A percentile compares a stretch with the other conserved stretches of the same genome.
Evolutionary conservation across 2,113 vertebrate genomes (phyloP).

Genomic region (Megalops atlanticus): DNA sequence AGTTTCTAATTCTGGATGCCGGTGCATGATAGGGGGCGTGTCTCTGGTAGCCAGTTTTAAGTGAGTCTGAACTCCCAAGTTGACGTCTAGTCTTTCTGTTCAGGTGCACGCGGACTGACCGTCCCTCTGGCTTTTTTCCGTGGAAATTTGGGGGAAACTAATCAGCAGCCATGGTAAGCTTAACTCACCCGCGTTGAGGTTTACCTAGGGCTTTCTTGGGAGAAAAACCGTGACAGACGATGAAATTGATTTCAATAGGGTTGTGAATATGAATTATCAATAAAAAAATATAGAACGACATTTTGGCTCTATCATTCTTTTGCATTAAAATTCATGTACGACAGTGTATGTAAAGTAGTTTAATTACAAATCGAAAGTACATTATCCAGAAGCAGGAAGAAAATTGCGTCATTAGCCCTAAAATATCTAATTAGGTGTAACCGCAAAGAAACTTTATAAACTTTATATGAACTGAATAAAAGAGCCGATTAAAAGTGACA

Average conservation of each 20-base stretch:
- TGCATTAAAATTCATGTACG: not conserved
- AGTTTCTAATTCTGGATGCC: constrained; percentile 76
- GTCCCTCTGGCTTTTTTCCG: constrained; percentile 70
- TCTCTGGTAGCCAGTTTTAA: constrained; percentile 68
- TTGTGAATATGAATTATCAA: not conserved
- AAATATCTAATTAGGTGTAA: not conserved
- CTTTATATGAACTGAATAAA: not conserved
- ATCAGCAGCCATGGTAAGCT: constrained; percentile 77
- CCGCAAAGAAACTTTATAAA: not conserved
- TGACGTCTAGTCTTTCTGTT: constrained; percentile 77
- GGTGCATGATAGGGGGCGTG: constrained; percentile 65
- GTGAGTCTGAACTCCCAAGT: constrained; percentile 67
- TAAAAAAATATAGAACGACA: constrained; percentile 7
- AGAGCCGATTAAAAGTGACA: too few species aligned
- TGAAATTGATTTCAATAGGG: not conserved
- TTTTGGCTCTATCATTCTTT: constrained; percentile 3
- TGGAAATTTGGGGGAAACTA: constrained; percentile 71
- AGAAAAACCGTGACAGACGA: not conserved
- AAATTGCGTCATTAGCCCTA: not conserved
- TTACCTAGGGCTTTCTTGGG: not conserved
- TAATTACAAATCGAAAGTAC: not conserved
- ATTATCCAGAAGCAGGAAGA: not conserved
- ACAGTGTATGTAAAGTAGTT: not conserved
- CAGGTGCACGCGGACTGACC: constrained; percentile 72
- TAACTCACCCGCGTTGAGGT: not conserved